Percentiles rank a stretch among this genome's conserved stretches.
phyloP scores from a whole-genome alignment of 2,113 vertebrate species.

The Nicator chloris region DNA sequence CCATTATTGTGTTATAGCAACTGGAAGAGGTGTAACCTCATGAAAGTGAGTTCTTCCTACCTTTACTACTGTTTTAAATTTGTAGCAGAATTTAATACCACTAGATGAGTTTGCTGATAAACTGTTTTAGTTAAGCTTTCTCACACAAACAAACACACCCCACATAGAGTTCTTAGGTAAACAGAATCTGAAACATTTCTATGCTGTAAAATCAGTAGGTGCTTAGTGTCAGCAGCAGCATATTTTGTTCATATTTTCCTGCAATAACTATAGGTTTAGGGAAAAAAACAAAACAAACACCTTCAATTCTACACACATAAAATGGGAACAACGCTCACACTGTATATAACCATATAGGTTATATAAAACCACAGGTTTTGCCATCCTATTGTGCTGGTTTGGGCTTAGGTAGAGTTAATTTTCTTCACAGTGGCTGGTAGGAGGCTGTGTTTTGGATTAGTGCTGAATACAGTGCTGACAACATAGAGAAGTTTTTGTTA shows the following conservation, averaged over 20 bases:
- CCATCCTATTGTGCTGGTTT: not conserved
- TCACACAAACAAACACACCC: not conserved
- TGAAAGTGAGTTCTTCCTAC: not conserved
- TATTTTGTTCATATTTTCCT: not conserved
- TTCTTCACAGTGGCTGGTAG: not conserved
- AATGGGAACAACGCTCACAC: not conserved
- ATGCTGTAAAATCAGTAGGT: not conserved
- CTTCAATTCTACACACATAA: not conserved
- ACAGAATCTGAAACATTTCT: not conserved
- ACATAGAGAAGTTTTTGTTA: not conserved
- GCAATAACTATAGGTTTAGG: not conserved
- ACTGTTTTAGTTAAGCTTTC: not conserved
- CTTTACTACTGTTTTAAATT: not conserved
- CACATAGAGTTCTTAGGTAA: not conserved
- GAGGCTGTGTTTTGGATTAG: not conserved
- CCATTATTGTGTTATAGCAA: not conserved
- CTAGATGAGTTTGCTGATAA: not conserved
- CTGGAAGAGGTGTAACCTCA: not conserved
- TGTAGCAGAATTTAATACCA: not conserved
- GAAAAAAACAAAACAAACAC: no score
- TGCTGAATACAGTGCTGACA: not conserved
- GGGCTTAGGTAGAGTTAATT: not conserved
- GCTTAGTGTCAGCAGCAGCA: not conserved
- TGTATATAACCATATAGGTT: not conserved
- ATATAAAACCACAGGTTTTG: not conserved